Evolutionary conservation across 1,140 invertebrate species (phyloP), one percentile per base, ranked within the genome.

Genomic region (Adoxophyes honmai): DNA sequence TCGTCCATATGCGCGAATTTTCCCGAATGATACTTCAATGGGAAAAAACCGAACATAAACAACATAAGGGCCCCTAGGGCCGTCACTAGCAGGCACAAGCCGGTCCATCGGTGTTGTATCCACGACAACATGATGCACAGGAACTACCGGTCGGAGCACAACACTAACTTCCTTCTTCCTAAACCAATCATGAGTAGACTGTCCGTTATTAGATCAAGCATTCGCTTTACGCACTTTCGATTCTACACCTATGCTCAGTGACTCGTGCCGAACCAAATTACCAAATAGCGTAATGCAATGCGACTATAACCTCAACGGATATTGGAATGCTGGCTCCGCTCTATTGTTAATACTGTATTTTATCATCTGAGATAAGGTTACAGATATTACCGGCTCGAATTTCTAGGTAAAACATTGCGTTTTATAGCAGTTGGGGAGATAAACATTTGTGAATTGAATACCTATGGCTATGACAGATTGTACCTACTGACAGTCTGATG

Each of bases 1-100:
- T 92, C 89, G 58, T 88, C 72, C 66, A 79, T 83, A 52, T 78
- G 82, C 1, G 91, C 86, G 28, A 90, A 66, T 36, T 73, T 76
- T 44, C 85, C 86, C 57, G 88, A 79, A 72, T 89, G 82, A 71
- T 91, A 89, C 68, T 90, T 89, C 16, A 92, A 60, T 42, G 91
- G 91, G 60, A 93, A 91, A 78, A 92, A 93, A 52, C 91, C 92
- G 79, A 90, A 91, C 6, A 93, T 68, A 73, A 92, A 93, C 16
- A 93, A 63, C 21, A 78, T 59, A 9, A 91, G 59, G 1, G 81
- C 72, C 15, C 68, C 74, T 7, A 84, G 64, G 1, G 76, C 79
- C 28, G 79, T 63, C 4, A 86, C 66, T 15, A 90, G 59, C 4
- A 89, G 72, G 70, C 78, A 84, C 1, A 90, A 65, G 52, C 77